These are phyloP conservation scores for Porites lutea DNA, from an alignment of 64 coral and sea anemone genomes.

Conservation along the genomic window DNA sequence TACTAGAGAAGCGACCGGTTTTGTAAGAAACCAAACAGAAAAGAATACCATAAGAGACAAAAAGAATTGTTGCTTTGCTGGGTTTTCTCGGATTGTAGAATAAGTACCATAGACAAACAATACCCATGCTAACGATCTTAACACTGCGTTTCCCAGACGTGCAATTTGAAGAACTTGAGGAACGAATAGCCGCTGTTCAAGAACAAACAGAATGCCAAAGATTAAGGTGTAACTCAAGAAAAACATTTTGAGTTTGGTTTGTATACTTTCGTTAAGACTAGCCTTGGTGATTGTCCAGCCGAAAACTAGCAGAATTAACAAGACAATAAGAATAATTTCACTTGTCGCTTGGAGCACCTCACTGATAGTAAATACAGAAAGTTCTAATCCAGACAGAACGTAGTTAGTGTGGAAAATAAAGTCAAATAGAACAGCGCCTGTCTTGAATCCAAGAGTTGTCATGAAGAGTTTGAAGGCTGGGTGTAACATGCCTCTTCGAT, in stretches of 20 bases:
- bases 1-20: conserved; percentile 28
- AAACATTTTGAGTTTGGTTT: conserved; percentile 57
- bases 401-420: conserved; percentile 26
- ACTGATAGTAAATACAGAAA: conserved; percentile 6
- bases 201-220: conserved; percentile 59
- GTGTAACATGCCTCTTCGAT: conserved; percentile 46
- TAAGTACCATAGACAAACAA: conserved; percentile 45
- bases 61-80: conserved; percentile 73
- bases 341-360: conserved; percentile 54
- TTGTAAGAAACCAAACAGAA: conserved; percentile 69
- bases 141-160: background rate
- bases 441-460: conserved; percentile 49
- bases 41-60: conserved; percentile 7
- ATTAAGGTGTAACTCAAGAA: conserved; percentile 47
- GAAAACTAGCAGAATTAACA: conserved; percentile 68
- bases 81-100: conserved; percentile 35
- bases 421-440: conserved; percentile 38
- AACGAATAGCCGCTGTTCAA: conserved; percentile 25
- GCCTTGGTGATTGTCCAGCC: conserved; percentile 81
- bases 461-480: conserved; percentile 72
- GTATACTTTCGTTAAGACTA: background rate
- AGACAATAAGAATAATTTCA: conserved; percentile 54
- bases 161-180: background rate
- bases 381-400: conserved; percentile 11
- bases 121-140: conserved; percentile 50